Conservation (phyloP, 2,797 vertebrate species). For the Anolis apletophallus region DNA sequence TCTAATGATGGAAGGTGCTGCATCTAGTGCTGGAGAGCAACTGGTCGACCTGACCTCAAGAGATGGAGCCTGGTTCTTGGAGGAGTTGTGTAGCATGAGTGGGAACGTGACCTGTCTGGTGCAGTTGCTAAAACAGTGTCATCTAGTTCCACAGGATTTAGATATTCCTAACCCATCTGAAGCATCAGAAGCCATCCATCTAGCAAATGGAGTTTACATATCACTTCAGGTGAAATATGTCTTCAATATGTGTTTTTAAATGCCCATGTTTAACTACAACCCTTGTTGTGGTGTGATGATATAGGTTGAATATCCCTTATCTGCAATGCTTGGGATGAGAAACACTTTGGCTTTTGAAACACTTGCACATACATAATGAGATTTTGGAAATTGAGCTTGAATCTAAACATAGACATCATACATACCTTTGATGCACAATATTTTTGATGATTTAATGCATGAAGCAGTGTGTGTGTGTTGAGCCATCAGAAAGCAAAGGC, state of each 20-base stretch:
- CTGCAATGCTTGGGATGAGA: too few species aligned
- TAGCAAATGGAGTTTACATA: constrained; percentile 94
- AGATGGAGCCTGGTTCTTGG: constrained; percentile 97
- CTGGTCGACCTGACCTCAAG: constrained; percentile 93
- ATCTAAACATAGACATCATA: too few species aligned
- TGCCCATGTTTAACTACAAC: too few species aligned
- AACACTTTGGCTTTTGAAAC: too few species aligned
- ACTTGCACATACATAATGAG: too few species aligned
- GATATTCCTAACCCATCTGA: constrained; percentile 90
- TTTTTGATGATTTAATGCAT: too few species aligned
- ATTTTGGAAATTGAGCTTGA: too few species aligned
- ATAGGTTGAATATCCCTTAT: too few species aligned
- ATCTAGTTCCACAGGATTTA: constrained; percentile 90
- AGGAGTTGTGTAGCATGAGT: constrained; percentile 97
- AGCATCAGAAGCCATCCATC: constrained; percentile 90
- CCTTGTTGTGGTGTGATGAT: not conserved
- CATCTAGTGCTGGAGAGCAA: constrained; percentile 93
- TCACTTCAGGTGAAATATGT: constrained; percentile 88
- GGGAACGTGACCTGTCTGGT: constrained; percentile 92
- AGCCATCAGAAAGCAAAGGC: too few species aligned
- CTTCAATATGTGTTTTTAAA: not conserved
- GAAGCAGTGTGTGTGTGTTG: too few species aligned
- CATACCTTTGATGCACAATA: too few species aligned
- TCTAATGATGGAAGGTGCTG: constrained; percentile 96
- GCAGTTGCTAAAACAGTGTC: constrained; percentile 92